Conservation (phyloP, 2,888 invertebrate genomes). For the Matsumyia berberina region DNA sequence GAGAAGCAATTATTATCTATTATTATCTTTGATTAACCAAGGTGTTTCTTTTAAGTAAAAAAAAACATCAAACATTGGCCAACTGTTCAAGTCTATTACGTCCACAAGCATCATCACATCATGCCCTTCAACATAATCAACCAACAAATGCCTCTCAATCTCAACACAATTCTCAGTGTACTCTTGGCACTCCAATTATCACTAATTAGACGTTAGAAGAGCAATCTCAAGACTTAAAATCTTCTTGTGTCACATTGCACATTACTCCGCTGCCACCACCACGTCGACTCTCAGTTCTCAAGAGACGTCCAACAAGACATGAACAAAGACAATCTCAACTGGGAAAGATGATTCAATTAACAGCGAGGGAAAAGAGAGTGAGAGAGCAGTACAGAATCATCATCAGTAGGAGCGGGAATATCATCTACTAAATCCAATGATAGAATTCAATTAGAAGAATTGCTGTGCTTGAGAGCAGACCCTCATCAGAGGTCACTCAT, state of each 20-base stretch:
- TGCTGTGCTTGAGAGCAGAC: conserved; percentile 9
- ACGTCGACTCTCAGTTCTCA: conserved; percentile 18
- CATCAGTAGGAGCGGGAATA: background rate
- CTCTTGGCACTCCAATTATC: conserved; percentile 47
- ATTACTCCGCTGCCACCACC: conserved; percentile 13
- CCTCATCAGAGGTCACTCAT: conserved; percentile 55
- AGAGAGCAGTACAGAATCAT: background rate
- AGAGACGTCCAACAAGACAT: conserved; percentile 19
- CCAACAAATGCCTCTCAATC: conserved; percentile 51
- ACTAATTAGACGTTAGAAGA: conserved; percentile 52
- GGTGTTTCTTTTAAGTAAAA: background rate
- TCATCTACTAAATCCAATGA: conserved; percentile 45
- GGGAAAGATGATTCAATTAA: conserved; percentile 42
- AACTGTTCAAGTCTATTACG: conserved; percentile 32
- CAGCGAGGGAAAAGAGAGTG: conserved; percentile 7
- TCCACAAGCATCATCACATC: conserved; percentile 41
- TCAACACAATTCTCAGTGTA: conserved; percentile 19
- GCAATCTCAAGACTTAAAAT: conserved; percentile 51
- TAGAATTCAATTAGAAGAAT: conserved; percentile 54
- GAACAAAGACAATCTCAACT: conserved; percentile 15
- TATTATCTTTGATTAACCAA: too few species aligned
- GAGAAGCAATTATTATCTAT: too few species aligned
- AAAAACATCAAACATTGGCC: background rate
- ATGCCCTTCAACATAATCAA: conserved; percentile 37
- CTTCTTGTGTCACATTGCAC: conserved; percentile 48